phyloP scores from a whole-genome alignment of 1,140 invertebrate species.

The Theocolax elegans region DNA sequence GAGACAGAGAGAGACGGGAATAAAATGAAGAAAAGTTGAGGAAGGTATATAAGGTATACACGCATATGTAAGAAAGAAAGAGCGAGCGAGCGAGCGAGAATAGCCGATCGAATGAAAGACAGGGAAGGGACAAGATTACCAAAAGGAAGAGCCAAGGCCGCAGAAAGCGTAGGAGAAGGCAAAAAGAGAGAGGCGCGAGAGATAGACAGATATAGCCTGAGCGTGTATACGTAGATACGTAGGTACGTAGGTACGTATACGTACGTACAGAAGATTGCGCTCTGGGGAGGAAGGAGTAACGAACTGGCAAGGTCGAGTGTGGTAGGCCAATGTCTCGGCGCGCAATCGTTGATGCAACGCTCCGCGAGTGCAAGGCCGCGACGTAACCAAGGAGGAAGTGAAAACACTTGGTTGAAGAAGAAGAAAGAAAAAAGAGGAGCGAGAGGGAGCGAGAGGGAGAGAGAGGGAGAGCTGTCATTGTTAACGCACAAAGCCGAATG shows the following conservation, averaged over 20 bases:
- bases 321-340: conserved; percentile 68
- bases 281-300: conserved; percentile 62
- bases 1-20: background rate
- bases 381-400: conserved; percentile 51
- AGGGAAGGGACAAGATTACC: conserved; percentile 1
- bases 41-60: background rate
- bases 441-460: background rate
- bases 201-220: conserved; percentile 43
- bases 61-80: conserved; percentile 36
- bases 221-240: conserved; percentile 34
- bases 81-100: conserved; percentile 32
- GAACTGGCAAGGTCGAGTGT: conserved; percentile 67
- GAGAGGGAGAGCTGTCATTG: conserved; percentile 43
- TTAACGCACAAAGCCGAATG: conserved; percentile 46
- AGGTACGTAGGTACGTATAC: no score
- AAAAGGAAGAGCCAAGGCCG: conserved; percentile 36
- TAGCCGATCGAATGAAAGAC: background rate
- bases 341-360: no score
- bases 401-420: background rate
- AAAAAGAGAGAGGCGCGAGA: conserved; percentile 36
- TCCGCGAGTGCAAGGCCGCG: no score
- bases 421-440: conserved; percentile 42
- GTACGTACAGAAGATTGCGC: no score
- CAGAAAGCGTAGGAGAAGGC: conserved; percentile 24
- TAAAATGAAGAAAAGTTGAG: background rate